These are phyloP conservation scores for Marisa cornuarietis DNA, from an alignment of 1,140 invertebrate genomes.

Conservation along the genomic window DNA sequence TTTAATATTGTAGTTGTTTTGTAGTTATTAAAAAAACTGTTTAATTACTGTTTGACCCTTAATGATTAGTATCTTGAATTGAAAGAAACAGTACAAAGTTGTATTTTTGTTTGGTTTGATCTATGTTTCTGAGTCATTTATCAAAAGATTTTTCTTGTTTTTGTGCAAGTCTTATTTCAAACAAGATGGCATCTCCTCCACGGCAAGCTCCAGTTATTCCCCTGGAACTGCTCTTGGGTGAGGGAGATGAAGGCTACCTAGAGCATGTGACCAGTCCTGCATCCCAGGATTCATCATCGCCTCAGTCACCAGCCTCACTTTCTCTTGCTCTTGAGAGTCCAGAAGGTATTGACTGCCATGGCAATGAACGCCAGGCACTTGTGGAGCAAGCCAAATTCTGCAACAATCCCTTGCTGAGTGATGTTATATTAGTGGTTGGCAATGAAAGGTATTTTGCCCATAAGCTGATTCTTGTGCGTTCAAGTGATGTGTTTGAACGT, in stretches of 20 bases:
- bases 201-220: slow-evolving; percentile 17
- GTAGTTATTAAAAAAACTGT: no score
- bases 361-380: slow-evolving; percentile 64
- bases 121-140: no score
- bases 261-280: slow-evolving; percentile 1
- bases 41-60: no score
- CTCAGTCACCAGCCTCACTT: slow-evolving; percentile 39
- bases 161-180: no score
- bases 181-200: slow-evolving; percentile 13
- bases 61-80: no score
- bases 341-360: slow-evolving; percentile 66
- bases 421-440: slow-evolving; percentile 63
- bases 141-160: no score
- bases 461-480: slow-evolving; percentile 63
- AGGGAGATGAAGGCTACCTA: background rate
- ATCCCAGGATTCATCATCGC: slow-evolving; percentile 8
- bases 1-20: no score
- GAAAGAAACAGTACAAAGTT: no score
- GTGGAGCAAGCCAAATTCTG: slow-evolving; percentile 65
- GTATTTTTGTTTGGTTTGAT: no score
- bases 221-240: slow-evolving; percentile 14
- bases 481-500: slow-evolving; percentile 67
- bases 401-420: slow-evolving; percentile 65
- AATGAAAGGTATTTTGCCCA: slow-evolving; percentile 64
- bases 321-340: slow-evolving; percentile 48